Evolutionary conservation across 2,113 vertebrate species (phyloP), one percentile per base, ranked within the genome.

Genomic region (Aplodontia rufa): DNA sequence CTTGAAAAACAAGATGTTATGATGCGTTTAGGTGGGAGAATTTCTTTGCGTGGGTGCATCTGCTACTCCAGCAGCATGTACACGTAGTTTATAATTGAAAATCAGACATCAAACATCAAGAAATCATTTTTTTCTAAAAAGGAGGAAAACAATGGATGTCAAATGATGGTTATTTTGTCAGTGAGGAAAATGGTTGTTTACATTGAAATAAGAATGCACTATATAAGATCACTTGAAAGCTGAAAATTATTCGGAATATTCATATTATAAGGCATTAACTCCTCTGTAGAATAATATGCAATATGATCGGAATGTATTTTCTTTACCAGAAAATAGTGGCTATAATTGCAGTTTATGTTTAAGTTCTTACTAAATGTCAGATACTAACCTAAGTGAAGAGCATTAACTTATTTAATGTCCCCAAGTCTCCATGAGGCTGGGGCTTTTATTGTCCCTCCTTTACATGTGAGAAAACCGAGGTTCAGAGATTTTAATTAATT

Each of bases 1-100:
- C 89, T 89, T 82, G 37, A 92, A 97, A 94, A 51, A 80, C 68
- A 80, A 79, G 16, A 83, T 88, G 51, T 87, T 94, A 26, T 85
- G 91, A 85, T 7, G 4, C 20, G 0, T 95, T 80, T 80, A 93
- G 40, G 12, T 58, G 85, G 78, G 66, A 86, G 32, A 45, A 55
- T 83, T 69, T 87, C 45, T 83, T 60, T 60, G 40, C 37, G 24
- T 88, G 13, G 35, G n/a, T 68, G n/a, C 35, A 66, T 64, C 37
- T 80, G 49, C 26, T 93, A 1, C 87, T 79, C 72, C 26, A 20
- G 64, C 10, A 81, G 53, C 60, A 49, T 17, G 35, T 40, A 37
- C 47, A 84, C 80, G 47, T 55, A 58, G 87, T 74, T 91, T 75
- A 55, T 30, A 53, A 47, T 55, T 66, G 49, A 81, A 90, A 84